Conservation (phyloP, 2,888 invertebrate genomes). For the Synergus umbraculus region DNA sequence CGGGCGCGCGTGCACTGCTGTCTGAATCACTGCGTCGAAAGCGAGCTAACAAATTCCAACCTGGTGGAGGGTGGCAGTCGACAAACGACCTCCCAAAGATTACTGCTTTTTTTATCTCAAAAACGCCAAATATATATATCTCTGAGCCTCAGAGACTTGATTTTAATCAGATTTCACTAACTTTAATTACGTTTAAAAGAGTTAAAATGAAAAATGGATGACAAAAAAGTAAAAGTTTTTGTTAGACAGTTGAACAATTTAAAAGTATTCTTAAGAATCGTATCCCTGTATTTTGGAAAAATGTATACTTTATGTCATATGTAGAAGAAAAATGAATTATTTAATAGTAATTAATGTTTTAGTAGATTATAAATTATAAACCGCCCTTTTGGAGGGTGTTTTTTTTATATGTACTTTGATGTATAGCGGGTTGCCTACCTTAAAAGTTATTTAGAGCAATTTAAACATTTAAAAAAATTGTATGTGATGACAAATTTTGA, state of each 20-base stretch:
- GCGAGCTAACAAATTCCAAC: neutral
- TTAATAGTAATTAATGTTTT: neutral
- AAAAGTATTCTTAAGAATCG: too few species aligned
- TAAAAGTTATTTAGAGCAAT: neutral
- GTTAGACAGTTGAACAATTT: too few species aligned
- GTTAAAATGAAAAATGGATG: too few species aligned
- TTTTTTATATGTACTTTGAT: neutral
- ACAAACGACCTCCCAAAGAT: neutral
- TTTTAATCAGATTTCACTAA: too few species aligned
- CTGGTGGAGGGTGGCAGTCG: neutral
- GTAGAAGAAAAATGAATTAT: too few species aligned
- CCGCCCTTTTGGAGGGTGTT: neutral
- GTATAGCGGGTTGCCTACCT: neutral
- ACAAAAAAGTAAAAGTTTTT: too few species aligned
- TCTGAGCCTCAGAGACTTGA: too few species aligned
- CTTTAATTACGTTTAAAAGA: too few species aligned
- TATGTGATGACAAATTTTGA: neutral
- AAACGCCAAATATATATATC: neutral
- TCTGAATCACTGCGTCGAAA: neutral
- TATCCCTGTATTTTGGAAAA: too few species aligned
- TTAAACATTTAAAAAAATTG: too few species aligned
- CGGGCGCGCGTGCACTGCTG: constrained; percentile 26
- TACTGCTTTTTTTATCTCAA: neutral
- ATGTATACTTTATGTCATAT: too few species aligned
- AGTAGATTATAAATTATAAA: too few species aligned